Percentiles rank a stretch among this genome's conserved stretches.
These are phyloP conservation scores for Drosophila bifasciata DNA, from an alignment of 1,140 invertebrate species.

Conservation along the genomic window DNA sequence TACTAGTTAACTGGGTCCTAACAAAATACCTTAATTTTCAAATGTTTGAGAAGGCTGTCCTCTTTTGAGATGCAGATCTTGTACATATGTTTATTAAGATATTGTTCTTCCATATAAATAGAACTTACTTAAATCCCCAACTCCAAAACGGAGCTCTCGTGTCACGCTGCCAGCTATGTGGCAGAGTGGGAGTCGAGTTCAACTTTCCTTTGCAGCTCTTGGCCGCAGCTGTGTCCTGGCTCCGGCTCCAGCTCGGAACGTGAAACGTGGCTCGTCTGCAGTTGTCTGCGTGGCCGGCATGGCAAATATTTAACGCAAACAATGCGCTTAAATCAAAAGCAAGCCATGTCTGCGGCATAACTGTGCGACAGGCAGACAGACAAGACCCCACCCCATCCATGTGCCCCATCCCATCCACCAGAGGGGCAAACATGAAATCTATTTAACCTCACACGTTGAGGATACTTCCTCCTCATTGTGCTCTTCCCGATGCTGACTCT, in stretches of 20 bases:
- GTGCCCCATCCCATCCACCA: neutral
- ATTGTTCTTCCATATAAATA: too few relatives aligned
- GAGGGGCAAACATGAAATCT: constrained; percentile 46
- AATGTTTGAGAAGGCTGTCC: too few relatives aligned
- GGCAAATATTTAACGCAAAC: constrained; percentile 79
- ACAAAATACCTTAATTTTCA: too few relatives aligned
- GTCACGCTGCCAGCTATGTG: constrained; percentile 9
- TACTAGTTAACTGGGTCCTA: too few relatives aligned
- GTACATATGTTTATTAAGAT: too few relatives aligned
- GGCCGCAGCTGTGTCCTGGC: constrained; percentile 49
- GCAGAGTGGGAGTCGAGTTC: constrained; percentile 5
- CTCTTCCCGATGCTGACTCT: constrained; percentile 44
- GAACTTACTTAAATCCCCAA: too few relatives aligned
- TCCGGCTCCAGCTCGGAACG: constrained; percentile 26
- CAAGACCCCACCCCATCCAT: constrained; percentile 1
- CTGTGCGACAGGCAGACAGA: constrained; percentile 60
- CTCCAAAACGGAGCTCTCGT: neutral
- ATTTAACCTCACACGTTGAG: constrained; percentile 57
- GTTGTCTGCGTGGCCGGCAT: constrained; percentile 75
- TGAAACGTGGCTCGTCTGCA: constrained; percentile 60
- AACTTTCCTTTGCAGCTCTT: constrained; percentile 41
- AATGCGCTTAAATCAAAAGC: constrained; percentile 81
- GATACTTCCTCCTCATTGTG: constrained; percentile 1
- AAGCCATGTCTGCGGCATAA: constrained; percentile 76
- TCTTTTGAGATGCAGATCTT: too few relatives aligned